Base-by-base conservation (phyloP, 2,113 vertebrate genomes). In the Clarias magur region DNA sequence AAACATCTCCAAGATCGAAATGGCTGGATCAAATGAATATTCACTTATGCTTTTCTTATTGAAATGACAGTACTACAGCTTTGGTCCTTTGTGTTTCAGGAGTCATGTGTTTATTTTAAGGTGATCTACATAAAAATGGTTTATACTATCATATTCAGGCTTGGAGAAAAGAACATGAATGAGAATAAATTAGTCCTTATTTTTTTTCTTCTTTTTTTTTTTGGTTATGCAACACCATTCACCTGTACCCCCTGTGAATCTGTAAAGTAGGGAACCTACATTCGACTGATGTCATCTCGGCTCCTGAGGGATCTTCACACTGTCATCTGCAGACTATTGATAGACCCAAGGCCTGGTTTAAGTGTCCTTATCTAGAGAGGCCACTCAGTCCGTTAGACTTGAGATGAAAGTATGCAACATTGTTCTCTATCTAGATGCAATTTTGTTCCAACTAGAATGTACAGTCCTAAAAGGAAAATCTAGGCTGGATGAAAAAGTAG, bases 311-410 rank as follows among this genome's bases (percentile, higher is more conserved):
- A 78, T 57, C 57, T 83, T 54, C 23, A 11, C 48, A 65, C 57
- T 38, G 57, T 88, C 80, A 81, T 84, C 84, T 79, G 78, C 65
- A n/a, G 80, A 83, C 89, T 89, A 89, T 89, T 88, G 89, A 89
- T 88, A 89, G 86, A 89, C 65, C 78, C 53, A 7, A 89, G 84
- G 79, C 86, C 86, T 87, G 86, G 80, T 82, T 87, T 75, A 23
- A 63, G 25, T 68, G 67, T 53, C 34, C 79, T n/a, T 27, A 2
- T 48, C 65, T 38, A 62, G 17, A 53, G 68, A 75, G 42, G 57
- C 67, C 38, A 75, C 27, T 12, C 38, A 25, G 63, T 80, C 62
- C 67, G 16, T 62, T 67, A 81, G 59, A 53, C 34, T 65, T 72
- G 79, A 23, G 6, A 82, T 12, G 17, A 42, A 73, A 82, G n/a